A percentile compares a stretch with the other conserved stretches of the same genome.
Conservation (phyloP, 2,113 vertebrate genomes). For the Quiscalus mexicanus region DNA sequence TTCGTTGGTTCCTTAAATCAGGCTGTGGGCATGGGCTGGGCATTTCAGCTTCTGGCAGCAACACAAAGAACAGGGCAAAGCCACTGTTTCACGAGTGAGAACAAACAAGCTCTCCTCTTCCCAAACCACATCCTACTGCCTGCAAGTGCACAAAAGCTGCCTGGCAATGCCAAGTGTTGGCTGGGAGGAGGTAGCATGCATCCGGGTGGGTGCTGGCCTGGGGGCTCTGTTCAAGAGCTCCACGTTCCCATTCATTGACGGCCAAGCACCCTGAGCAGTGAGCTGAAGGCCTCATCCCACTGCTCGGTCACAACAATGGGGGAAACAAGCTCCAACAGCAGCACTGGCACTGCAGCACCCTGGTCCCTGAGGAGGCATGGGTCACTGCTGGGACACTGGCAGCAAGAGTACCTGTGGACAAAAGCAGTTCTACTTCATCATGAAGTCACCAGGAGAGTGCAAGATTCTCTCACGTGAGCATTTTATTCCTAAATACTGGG, state of each 20-base stretch:
- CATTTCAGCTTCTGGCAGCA: neutral
- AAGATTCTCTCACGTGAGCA: neutral
- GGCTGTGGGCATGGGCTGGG: neutral
- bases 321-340: neutral
- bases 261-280: neutral
- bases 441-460: fast-evolving
- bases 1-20: neutral
- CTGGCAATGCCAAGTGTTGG: neutral
- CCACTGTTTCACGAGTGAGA: fast-evolving
- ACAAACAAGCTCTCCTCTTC: neutral
- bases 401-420: neutral
- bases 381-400: fast-evolving
- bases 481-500: fast-evolving
- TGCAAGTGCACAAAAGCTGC: neutral
- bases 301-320: fast-evolving
- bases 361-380: too few relatives aligned
- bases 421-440: fast-evolving
- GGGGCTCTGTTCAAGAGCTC: neutral
- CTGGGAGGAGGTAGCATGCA: fast-evolving
- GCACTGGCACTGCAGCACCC: neutral
- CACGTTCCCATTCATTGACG: fast-evolving
- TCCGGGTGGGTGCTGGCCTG: fast-evolving
- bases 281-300: neutral
- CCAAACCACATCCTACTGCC: neutral
- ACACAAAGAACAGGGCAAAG: neutral